A percentile compares a stretch with the other conserved stretches of the same genome.
Evolutionary conservation across 2,797 vertebrate genomes (phyloP).

Genomic region (Lophius americanus): DNA sequence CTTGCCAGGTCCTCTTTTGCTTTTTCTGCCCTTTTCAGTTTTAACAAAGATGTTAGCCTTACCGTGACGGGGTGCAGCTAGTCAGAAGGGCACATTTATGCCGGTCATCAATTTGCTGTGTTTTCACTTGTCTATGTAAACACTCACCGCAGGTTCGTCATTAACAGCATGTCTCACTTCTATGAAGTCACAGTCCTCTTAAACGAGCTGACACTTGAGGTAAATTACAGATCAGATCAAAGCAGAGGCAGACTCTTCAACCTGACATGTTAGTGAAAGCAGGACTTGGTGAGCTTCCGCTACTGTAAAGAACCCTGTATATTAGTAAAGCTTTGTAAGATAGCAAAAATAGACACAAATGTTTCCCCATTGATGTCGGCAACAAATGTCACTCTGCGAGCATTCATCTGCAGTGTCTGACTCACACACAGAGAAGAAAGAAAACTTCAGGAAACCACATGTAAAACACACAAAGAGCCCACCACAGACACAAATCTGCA

Average conservation of each 20-base stretch:
- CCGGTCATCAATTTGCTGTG: background rate
- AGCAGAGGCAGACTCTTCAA: slow-evolving; percentile 21
- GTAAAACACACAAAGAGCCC: slow-evolving; percentile 13
- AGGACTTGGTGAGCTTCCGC: background rate
- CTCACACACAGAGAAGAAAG: background rate
- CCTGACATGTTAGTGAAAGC: slow-evolving; percentile 23
- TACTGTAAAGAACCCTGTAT: background rate
- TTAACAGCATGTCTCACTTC: background rate
- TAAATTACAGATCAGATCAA: slow-evolving; percentile 41
- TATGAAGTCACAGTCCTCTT: slow-evolving; percentile 2
- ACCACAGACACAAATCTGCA: slow-evolving; percentile 14
- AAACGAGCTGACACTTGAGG: slow-evolving; percentile 45
- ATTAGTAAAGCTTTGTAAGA: slow-evolving; percentile 1
- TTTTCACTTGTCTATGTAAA: background rate
- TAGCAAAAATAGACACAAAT: slow-evolving; percentile 20
- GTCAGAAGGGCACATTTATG: slow-evolving; percentile 15
- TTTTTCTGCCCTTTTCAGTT: slow-evolving; percentile 6
- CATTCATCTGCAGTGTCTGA: slow-evolving; percentile 16
- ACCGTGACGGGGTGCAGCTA: slow-evolving; percentile 32
- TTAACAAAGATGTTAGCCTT: slow-evolving; percentile 25
- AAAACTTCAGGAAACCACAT: background rate
- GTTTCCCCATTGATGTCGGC: background rate
- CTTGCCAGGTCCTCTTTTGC: slow-evolving; percentile 7
- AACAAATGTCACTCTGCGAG: background rate
- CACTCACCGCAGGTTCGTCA: background rate